Evolutionary conservation across 2,888 invertebrate genomes (phyloP).

Genomic region (Lucinisca nassula): DNA sequence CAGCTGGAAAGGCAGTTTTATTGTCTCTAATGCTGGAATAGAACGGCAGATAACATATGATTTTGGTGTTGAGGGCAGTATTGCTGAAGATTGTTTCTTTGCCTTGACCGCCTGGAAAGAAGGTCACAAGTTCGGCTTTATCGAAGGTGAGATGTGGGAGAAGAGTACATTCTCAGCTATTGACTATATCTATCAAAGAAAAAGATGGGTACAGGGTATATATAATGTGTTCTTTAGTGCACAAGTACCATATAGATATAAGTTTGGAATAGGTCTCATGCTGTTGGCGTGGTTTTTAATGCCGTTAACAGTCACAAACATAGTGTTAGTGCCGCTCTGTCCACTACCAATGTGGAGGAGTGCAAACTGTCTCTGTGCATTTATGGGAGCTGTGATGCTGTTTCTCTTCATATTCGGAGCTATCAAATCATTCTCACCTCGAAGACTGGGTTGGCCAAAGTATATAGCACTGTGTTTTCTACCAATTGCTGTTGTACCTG

Average conservation of each 20-base stretch:
- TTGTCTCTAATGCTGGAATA: conserved; percentile 80
- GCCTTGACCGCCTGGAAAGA: conserved; percentile 79
- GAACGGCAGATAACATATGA: conserved; percentile 80
- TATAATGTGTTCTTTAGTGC: conserved; percentile 74
- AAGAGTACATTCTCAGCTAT: conserved; percentile 81
- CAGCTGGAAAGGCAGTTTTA: conserved; percentile 85
- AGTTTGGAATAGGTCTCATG: conserved; percentile 78
- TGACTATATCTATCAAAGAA: conserved; percentile 81
- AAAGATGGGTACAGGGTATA: conserved; percentile 83
- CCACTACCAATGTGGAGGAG: conserved; percentile 75
- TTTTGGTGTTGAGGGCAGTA: conserved; percentile 80
- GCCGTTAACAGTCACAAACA: conserved; percentile 78
- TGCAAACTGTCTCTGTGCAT: conserved; percentile 71
- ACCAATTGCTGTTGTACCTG: conserved; percentile 70
- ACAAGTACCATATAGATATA: conserved; percentile 77
- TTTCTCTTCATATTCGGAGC: conserved; percentile 81
- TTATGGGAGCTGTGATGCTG: conserved; percentile 74
- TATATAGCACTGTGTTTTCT: conserved; percentile 71
- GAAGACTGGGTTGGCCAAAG: conserved; percentile 70
- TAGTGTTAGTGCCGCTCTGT: conserved; percentile 73
- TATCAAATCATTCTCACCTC: conserved; percentile 77
- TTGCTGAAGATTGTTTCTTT: conserved; percentile 84
- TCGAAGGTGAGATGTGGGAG: conserved; percentile 85
- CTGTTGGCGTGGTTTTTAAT: conserved; percentile 76
- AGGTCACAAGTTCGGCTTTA: conserved; percentile 82